phyloP scores from a whole-genome alignment of 2,113 vertebrate species.

The Pithys albifrons region DNA sequence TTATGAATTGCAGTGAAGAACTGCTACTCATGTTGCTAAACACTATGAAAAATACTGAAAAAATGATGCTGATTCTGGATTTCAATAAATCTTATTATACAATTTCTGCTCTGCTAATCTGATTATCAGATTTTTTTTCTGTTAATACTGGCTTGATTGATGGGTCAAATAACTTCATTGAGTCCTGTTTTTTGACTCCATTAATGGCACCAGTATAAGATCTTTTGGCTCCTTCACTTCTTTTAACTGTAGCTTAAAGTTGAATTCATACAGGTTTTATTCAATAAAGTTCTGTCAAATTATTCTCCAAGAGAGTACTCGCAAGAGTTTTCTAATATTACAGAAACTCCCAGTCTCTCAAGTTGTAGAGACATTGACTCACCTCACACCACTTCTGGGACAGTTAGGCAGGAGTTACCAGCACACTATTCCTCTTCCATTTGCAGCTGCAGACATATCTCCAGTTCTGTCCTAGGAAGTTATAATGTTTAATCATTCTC shows the following conservation, averaged over 20 bases:
- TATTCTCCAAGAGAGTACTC: background rate
- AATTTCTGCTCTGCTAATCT: background rate
- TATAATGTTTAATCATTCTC: background rate
- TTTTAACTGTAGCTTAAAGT: background rate
- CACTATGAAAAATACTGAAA: background rate
- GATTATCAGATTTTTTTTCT: background rate
- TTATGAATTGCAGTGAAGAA: background rate
- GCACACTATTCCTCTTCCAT: background rate
- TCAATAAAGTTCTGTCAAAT: background rate
- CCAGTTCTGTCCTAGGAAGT: background rate
- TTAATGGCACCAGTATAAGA: background rate
- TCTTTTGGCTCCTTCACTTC: background rate
- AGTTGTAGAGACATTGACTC: background rate
- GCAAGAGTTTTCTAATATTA: background rate
- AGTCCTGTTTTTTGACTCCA: rapidly evolving
- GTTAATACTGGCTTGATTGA: background rate
- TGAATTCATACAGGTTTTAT: background rate
- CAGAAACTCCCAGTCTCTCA: background rate
- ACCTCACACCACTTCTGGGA: background rate
- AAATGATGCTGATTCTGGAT: background rate
- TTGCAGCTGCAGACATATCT: background rate
- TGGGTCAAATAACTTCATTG: background rate
- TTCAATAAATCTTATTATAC: background rate
- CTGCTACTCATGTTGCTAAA: background rate
- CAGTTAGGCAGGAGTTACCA: rapidly evolving